Evolutionary conservation across 2,888 invertebrate genomes (phyloP).

Genomic region (Tryphoninae sp.): DNA sequence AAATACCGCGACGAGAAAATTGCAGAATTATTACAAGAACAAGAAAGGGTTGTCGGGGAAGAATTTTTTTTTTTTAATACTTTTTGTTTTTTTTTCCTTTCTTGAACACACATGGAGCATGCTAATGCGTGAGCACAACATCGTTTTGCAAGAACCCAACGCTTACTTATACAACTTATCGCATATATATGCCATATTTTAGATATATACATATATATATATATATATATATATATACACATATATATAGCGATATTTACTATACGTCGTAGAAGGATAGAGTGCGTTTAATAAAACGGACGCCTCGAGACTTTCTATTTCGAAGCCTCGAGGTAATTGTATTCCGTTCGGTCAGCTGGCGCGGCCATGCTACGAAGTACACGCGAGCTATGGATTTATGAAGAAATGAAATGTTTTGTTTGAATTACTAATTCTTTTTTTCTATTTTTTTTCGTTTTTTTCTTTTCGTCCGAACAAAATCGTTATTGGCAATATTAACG

Average conservation of each 20-base stretch:
- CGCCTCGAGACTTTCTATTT: slow-evolving; percentile 63
- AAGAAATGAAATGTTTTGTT: slow-evolving; percentile 14
- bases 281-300: slow-evolving; percentile 64
- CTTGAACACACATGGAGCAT: background rate
- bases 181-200: slow-evolving; percentile 15
- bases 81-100: background rate
- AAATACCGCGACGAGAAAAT: background rate
- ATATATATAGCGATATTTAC: slow-evolving; percentile 5
- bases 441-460: background rate
- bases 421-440: background rate
- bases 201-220: slow-evolving; percentile 1
- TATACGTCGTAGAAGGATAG: slow-evolving; percentile 40
- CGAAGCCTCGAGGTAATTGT: slow-evolving; percentile 61
- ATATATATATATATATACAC: slow-evolving; percentile 27
- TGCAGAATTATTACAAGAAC: background rate
- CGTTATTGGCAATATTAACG: background rate
- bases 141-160: slow-evolving; percentile 57
- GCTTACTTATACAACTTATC: slow-evolving; percentile 59
- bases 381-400: background rate
- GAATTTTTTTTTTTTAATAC: background rate
- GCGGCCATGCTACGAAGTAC: slow-evolving; percentile 30
- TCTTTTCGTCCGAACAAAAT: background rate
- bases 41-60: slow-evolving; percentile 3
- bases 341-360: slow-evolving; percentile 48
- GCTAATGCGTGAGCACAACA: slow-evolving; percentile 6